Base-by-base conservation (phyloP, 2,888 invertebrate species). In the Coleophora deauratella region DNA sequence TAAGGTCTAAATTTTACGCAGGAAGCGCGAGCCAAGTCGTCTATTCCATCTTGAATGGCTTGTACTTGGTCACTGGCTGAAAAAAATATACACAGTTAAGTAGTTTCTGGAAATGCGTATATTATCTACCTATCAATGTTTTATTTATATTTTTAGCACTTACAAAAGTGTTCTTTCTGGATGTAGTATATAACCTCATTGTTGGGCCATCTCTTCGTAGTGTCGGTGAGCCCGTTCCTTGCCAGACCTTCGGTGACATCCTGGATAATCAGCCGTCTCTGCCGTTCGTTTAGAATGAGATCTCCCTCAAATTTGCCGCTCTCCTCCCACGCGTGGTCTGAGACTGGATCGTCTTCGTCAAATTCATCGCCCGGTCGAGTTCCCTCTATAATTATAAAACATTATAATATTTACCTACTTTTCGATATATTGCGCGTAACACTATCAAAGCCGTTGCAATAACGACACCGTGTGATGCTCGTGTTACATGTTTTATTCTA, bases 251-350 rank as follows among this genome's bases (percentile, higher is more conserved):
- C 82, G 0, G 74, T 68, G 2, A 85, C 76, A 27, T 76, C 71
- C 42, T 77, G 72, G 0, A 86, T 72, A 27, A 86, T 78, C 38
- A 72, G 51, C n/a, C 74, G 61, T 45, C 85, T 62, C 51, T 86
- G 86, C 13, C 73, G 61, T 14, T 85, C 82, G 42, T 85, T 86
- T 7, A 87, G 66, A 37, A 86, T 72, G 21, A 88, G 67, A 48
- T 88, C 87, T 9, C 87, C 87, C 51, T 88, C 87, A 43, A 87
- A 87, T 52, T 86, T 80, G 7, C 86, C 86, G 46, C 86, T 86
- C 30, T 79, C 74, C 50, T 86, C 85, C 82, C 87, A 87, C 6
- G 86, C 80, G 43, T 86, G 66, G 41, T 82, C 84, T 27, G 76
- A 70, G 33, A 67, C 53, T 1, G 51, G 40, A 13, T 76, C 76